Percentiles rank a stretch among this genome's conserved stretches.
These are phyloP conservation scores for Tapirus indicus DNA, from an alignment of 2,797 vertebrate genomes.

Conservation along the genomic window DNA sequence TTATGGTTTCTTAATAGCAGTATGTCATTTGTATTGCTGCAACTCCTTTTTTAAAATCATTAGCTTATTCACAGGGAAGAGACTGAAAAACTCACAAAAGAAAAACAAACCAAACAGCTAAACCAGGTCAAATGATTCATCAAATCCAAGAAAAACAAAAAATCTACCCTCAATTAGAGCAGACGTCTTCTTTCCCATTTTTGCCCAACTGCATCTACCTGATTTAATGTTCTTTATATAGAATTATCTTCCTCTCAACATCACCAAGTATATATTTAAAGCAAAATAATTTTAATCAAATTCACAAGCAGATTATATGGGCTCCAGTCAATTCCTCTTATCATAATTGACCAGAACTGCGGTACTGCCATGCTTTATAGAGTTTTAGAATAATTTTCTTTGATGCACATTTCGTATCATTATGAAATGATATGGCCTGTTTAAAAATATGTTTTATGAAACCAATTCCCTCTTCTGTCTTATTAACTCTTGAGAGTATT, in stretches of 20 bases:
- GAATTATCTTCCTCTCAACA: constrained; percentile 69
- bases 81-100: background rate
- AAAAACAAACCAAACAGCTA: background rate
- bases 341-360: constrained; percentile 83
- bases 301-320: constrained; percentile 84
- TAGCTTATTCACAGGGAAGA: background rate
- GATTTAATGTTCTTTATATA: constrained; percentile 68
- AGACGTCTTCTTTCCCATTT: constrained; percentile 26
- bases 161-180: background rate
- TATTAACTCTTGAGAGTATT: constrained; percentile 51
- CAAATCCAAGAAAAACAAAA: background rate
- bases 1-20: background rate
- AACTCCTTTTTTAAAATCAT: constrained; percentile 25
- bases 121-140: background rate
- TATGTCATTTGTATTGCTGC: background rate
- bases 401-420: constrained; percentile 68
- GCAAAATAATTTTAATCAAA: constrained; percentile 88
- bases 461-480: constrained; percentile 21
- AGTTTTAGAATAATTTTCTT: constrained; percentile 71
- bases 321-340: constrained; percentile 79
- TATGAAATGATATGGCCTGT: constrained; percentile 61
- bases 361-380: constrained; percentile 9
- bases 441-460: constrained; percentile 69
- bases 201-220: constrained; percentile 26
- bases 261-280: constrained; percentile 68